These are phyloP conservation scores for Paracentrotus lividus DNA, from an alignment of 53 echinoderm and acorn worm species.

Conservation along the genomic window DNA sequence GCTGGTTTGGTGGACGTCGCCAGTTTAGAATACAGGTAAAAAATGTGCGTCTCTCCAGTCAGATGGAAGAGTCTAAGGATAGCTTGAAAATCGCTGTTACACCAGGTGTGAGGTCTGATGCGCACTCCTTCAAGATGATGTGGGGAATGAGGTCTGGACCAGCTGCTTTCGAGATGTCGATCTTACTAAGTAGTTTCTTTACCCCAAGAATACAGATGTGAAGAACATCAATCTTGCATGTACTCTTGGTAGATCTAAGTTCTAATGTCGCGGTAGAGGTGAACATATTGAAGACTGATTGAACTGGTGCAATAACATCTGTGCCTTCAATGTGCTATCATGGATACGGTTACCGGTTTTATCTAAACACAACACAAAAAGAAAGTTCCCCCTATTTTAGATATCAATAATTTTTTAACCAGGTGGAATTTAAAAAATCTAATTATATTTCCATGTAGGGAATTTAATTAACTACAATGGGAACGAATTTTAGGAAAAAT, in stretches of 20 bases:
- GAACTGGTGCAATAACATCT: not conserved
- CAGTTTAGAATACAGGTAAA: conserved; percentile 72
- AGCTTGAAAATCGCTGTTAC: not conserved
- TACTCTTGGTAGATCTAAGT: no score
- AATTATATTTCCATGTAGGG: no score
- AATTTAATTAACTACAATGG: no score
- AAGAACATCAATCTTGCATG: not conserved
- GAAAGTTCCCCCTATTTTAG: no score
- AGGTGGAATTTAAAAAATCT: no score
- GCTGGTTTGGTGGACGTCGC: conserved; percentile 28
- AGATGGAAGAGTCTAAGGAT: conserved; percentile 42
- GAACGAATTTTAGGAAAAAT: no score
- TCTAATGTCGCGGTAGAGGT: no score
- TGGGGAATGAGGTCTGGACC: conserved; percentile 22
- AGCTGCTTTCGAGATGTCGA: conserved; percentile 25
- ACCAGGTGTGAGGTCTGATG: conserved; percentile 18
- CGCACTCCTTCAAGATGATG: conserved; percentile 15
- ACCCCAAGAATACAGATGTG: not conserved
- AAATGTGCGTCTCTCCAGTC: conserved; percentile 66
- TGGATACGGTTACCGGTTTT: not conserved
- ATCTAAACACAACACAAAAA: no score
- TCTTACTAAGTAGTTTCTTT: conserved; percentile 30
- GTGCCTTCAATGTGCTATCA: not conserved
- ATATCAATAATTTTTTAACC: no score
- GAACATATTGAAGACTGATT: not conserved